Percentiles rank a stretch among this genome's conserved stretches.
phyloP scores from a whole-genome alignment of 53 echinoderm and acorn worm species.

The Holothuria scabra region DNA sequence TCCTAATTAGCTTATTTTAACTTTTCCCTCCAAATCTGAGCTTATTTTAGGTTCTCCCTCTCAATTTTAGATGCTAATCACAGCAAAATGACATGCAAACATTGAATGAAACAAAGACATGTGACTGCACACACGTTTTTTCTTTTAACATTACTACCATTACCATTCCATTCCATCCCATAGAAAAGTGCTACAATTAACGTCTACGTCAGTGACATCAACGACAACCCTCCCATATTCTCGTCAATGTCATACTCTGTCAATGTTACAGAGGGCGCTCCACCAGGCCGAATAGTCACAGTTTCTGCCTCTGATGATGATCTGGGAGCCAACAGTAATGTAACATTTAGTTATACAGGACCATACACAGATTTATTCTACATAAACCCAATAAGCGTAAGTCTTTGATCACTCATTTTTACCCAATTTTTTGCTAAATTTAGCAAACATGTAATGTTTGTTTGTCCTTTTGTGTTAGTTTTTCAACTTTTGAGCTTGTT shows the following conservation, averaged over 20 bases:
- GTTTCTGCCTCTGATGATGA: constrained; percentile 75
- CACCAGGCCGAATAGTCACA: constrained; percentile 44
- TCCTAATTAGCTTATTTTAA: no score
- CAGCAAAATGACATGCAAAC: no score
- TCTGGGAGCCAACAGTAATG: constrained; percentile 63
- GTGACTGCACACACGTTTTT: no score
- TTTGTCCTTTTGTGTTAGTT: no score
- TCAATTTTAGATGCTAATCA: no score
- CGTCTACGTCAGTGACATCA: constrained; percentile 74
- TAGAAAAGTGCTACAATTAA: constrained; percentile 45
- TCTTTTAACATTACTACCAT: background rate
- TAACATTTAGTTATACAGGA: constrained; percentile 56
- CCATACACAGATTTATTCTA: constrained; percentile 17
- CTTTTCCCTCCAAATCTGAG: no score
- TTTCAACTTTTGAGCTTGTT: no score
- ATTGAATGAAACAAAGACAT: no score
- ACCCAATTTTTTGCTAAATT: no score
- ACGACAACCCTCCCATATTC: constrained; percentile 89
- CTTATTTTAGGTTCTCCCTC: no score
- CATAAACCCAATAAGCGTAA: constrained; percentile 10
- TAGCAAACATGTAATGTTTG: no score
- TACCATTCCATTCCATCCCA: constrained; percentile 8
- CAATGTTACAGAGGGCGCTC: constrained; percentile 74
- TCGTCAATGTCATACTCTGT: constrained; percentile 46
- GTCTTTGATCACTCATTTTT: background rate